phyloP scores from a whole-genome alignment of 2,888 invertebrate species.

The Gastracanthus pulcherrimus region DNA sequence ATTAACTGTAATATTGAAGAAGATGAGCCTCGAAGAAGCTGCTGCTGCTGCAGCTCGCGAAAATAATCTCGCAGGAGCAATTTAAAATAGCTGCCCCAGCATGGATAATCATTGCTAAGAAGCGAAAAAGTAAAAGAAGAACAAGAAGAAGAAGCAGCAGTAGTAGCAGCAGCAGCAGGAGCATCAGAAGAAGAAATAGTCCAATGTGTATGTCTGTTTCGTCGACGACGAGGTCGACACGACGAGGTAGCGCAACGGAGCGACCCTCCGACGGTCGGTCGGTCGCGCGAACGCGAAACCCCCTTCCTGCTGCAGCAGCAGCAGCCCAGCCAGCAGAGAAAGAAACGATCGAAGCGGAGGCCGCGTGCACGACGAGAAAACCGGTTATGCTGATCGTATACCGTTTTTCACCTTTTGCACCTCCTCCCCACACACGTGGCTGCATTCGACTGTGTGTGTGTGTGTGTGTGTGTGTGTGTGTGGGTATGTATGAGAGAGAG shows the following conservation, averaged over 20 bases:
- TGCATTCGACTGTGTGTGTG: background rate
- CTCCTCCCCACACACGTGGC: conserved; percentile 59
- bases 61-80: background rate
- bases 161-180: too few relatives aligned
- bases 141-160: background rate
- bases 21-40: background rate
- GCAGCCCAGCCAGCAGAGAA: conserved; percentile 23
- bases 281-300: conserved; percentile 16
- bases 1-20: background rate
- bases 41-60: background rate
- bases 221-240: background rate
- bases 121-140: too few relatives aligned
- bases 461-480: background rate
- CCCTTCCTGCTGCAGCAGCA: background rate
- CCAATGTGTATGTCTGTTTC: too few relatives aligned
- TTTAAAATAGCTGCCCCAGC: too few relatives aligned
- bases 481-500: background rate
- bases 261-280: background rate
- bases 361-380: conserved; percentile 57
- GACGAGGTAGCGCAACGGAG: background rate
- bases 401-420: conserved; percentile 72
- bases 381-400: conserved; percentile 73
- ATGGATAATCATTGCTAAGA: too few relatives aligned
- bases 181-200: too few relatives aligned
- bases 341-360: conserved; percentile 35